A percentile compares a stretch with the other conserved stretches of the same genome.
phyloP scores from a whole-genome alignment of 2,113 vertebrate genomes.

The Periophthalmodon schlosseri region DNA sequence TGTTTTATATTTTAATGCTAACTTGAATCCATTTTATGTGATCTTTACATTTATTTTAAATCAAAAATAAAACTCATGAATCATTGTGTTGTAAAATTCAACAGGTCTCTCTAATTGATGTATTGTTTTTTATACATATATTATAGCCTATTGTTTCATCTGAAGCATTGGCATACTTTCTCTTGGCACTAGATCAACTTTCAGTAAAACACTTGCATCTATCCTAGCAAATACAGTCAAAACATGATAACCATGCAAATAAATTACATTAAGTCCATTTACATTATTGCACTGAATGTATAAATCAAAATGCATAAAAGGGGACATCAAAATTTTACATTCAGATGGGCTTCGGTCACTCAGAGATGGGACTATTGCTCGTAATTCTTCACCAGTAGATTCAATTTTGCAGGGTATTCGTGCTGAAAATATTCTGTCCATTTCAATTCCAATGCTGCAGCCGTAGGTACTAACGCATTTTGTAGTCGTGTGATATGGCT shows the following conservation, averaged over 20 bases:
- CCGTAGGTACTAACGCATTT: constrained; percentile 86
- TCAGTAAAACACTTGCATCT: constrained; percentile 43
- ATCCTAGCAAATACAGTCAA: constrained; percentile 26
- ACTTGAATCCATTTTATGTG: background rate
- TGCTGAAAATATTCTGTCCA: background rate
- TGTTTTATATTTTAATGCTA: background rate
- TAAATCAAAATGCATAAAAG: background rate
- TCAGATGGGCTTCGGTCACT: constrained; percentile 22
- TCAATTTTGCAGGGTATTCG: background rate
- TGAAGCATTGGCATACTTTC: constrained; percentile 37
- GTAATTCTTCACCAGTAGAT: constrained; percentile 17
- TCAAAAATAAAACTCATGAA: background rate
- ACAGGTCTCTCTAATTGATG: constrained; percentile 49
- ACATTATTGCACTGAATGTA: constrained; percentile 17
- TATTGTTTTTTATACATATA: background rate
- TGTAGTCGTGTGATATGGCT: constrained; percentile 97
- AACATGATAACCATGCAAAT: constrained; percentile 39
- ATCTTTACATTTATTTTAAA: background rate
- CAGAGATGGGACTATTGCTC: constrained; percentile 63
- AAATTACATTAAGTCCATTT: constrained; percentile 31
- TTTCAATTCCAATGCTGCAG: constrained; percentile 11
- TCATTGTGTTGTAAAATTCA: constrained; percentile 11
- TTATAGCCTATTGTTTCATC: constrained; percentile 31
- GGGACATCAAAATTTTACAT: constrained; percentile 15
- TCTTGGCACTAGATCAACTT: constrained; percentile 34